A percentile compares a stretch with the other conserved stretches of the same genome.
phyloP scores from a whole-genome alignment of 2,888 invertebrate species.

The Gryllus longicercus region DNA sequence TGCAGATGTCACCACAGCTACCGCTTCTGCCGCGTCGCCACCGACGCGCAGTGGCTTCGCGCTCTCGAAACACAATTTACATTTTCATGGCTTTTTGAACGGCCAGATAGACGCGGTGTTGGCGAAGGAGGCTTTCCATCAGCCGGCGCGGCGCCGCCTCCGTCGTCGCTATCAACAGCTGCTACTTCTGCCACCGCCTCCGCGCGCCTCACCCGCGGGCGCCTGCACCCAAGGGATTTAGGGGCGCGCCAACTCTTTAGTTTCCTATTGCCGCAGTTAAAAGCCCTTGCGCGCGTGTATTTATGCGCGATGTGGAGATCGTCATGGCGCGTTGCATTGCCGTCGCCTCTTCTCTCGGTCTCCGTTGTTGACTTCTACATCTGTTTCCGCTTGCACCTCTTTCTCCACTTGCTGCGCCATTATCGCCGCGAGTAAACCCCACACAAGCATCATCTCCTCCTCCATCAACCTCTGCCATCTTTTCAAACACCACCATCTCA shows the following conservation, averaged over 20 bases:
- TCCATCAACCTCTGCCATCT: too few species aligned
- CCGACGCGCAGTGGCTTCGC: not conserved
- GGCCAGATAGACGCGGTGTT: not conserved
- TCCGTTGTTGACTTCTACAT: too few species aligned
- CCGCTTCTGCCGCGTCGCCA: too few species aligned
- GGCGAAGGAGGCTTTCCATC: conserved; percentile 17
- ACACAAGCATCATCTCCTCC: too few species aligned
- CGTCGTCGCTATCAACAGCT: not conserved
- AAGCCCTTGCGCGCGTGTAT: not conserved
- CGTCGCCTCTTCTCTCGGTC: too few species aligned
- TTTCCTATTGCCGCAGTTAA: conserved; percentile 10
- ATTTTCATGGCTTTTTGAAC: conserved; percentile 10
- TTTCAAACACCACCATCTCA: too few species aligned
- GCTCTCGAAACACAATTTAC: conserved; percentile 11
- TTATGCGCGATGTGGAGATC: not conserved
- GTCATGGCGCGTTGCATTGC: not conserved
- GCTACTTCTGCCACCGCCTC: not conserved
- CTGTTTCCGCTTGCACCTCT: too few species aligned
- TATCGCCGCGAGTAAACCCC: too few species aligned
- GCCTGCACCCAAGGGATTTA: not conserved
- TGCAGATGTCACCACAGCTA: too few species aligned
- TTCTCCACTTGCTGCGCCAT: too few species aligned
- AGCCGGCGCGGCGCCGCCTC: not conserved
- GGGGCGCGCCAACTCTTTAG: conserved; percentile 8
- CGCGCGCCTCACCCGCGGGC: not conserved